Evolutionary conservation across 2,888 invertebrate species (phyloP), one percentile per base, ranked within the genome.

Genomic region (Mythimna vitellina): DNA sequence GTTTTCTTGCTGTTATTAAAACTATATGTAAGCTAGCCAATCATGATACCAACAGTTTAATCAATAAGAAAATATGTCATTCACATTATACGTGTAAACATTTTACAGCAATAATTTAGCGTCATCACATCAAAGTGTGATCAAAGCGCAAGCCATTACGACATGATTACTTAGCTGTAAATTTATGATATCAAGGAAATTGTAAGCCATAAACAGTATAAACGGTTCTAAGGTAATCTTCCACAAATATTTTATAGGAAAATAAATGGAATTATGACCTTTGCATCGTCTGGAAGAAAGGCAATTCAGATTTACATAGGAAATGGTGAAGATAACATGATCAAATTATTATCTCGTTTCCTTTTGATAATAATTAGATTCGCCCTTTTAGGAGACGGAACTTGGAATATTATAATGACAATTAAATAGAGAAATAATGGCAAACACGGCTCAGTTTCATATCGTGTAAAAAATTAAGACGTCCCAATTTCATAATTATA

Each of bases 21-120:
- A 35, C 8, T 35, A 35, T 35, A 35, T 35, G 8, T 7, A 35
- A 35, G 2, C 9, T 25, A n/a, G 4, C 20, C 17, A 17, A 58
- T 32, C 10, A 12, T 49, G 35, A 51, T 22, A 54, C 53, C 20
- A 42, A 20, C 25, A 65, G 3, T 61, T 17, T 17, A 12, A 35
- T 14, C 17, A 35, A 51, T 46, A 46, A 12, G 49, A 49, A 38
- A 60, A 60, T 46, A 46, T 38, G 38, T 58, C 54, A 46, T 17
- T 12, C 20, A 53, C 29, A 29, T 70, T 57, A 60, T 57, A 53
- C 58, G 53, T 35, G 56, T 66, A 58, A 61, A 75, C 32, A 65
- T 58, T 62, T 70, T 62, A 65, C 75, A 76, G 76, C 73, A 84
- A 85, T 81, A 86, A 83, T 86, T 84, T 84, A 58, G 79, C 80